Base-by-base conservation (phyloP, 2,113 vertebrate species). In the Phalacrocorax aristotelis region DNA sequence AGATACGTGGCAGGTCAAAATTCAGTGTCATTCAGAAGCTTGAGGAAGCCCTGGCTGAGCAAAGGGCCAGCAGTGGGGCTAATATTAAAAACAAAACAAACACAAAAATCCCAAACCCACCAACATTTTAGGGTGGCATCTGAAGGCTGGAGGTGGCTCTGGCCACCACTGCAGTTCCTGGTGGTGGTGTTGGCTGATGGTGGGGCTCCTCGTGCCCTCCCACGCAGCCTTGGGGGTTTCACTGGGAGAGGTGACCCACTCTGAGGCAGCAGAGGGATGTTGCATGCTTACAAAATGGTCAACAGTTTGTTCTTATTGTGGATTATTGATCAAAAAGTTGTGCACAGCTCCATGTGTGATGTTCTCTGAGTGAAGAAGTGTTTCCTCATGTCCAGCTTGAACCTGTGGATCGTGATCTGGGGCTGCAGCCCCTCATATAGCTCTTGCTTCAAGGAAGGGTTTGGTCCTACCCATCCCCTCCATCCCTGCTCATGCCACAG, bases 201-300 rank as follows among this genome's bases (percentile, higher is more conserved):
- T 36, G 32, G 36, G 40, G 14, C 16, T 83, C 12, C 40, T 68
- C 3, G 4, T n/a, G 32, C 48, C 30, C 25, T 60, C 40, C 38
- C 18, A 16, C 30, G 15, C 10, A 6, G 21, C 49, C 69, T 20
- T 21, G 27, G 49, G 38, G 10, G 15, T 80, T 61, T 74, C 27
- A 26, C 11, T 0, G 0, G 34, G 29, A 61, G 44, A 34, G 15
- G 26, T 42, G 38, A 42, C 40, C 13, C 1, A 1, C 57, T 42
- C 34, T 32, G 30, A 36, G 44, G 57, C 32, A 30, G 49, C 13
- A 26, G 36, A 70, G 40, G 19, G 22, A 16, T 29, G 29, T 58
- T 64, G 29, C 14, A 0, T 9, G 6, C 76, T 78, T 77, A 52
- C 10, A 34, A 21, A 83, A 34, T 1, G 8, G 17, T 11, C 27